Evolutionary conservation across 2,113 vertebrate genomes (phyloP).

Genomic region (Pica pica): DNA sequence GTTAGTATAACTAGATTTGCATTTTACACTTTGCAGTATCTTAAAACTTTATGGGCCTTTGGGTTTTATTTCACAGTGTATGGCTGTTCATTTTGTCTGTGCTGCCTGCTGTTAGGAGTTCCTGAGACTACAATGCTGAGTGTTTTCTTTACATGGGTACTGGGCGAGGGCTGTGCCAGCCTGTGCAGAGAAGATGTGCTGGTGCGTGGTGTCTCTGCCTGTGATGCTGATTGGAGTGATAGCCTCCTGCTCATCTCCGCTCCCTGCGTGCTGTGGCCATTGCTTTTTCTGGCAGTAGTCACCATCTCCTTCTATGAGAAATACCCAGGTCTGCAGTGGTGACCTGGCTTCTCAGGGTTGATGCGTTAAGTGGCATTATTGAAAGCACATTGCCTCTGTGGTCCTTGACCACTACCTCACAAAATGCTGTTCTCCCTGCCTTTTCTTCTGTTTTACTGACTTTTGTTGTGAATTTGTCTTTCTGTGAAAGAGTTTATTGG

Average conservation of each 20-base stretch:
- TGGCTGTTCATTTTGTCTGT: background rate
- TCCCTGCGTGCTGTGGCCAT: fast-evolving
- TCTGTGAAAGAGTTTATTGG: background rate
- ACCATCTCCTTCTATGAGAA: fast-evolving
- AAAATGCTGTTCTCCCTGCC: background rate
- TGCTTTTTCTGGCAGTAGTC: background rate
- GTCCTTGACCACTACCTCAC: background rate
- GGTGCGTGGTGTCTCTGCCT: fast-evolving
- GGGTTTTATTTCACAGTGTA: background rate
- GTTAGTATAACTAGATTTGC: background rate
- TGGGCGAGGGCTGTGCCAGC: fast-evolving
- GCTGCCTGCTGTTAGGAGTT: background rate
- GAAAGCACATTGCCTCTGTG: background rate
- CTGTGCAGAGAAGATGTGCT: background rate
- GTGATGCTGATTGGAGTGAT: fast-evolving
- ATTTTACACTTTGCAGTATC: background rate
- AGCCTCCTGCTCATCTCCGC: background rate
- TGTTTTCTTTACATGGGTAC: background rate
- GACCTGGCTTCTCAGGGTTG: background rate
- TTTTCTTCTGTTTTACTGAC: background rate
- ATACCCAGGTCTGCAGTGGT: background rate
- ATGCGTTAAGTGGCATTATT: background rate
- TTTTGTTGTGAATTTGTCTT: background rate
- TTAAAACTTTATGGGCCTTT: background rate
- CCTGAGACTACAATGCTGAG: fast-evolving